Conservation (phyloP, 2,888 invertebrate species). For the Isoperla grammatica region DNA sequence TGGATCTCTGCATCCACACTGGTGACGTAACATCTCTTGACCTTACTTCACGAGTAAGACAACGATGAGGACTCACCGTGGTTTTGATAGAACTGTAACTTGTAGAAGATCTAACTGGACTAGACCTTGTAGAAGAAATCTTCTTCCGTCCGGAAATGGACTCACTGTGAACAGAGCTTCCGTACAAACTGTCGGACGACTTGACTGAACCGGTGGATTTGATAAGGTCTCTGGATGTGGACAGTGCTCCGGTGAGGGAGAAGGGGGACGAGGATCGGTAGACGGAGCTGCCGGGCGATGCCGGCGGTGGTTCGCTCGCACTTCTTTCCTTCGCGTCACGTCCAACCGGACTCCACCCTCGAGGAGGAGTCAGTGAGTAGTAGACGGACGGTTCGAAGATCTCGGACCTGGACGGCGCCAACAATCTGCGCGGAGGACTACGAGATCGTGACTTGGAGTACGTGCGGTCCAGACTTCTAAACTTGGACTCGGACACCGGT, state of each 20-base stretch:
- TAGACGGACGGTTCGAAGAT: neutral
- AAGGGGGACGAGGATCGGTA: neutral
- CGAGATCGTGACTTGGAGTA: slow-evolving; percentile 46
- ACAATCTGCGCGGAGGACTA: slow-evolving; percentile 47
- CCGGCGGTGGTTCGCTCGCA: slow-evolving; percentile 57
- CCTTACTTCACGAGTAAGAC: too few species aligned
- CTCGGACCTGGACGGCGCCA: neutral
- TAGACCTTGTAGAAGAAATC: too few species aligned
- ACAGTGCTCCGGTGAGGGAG: neutral
- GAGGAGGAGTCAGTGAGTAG: slow-evolving; percentile 34
- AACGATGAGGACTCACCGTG: too few species aligned
- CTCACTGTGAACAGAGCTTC: too few species aligned
- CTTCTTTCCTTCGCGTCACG: slow-evolving; percentile 49
- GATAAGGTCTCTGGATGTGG: too few species aligned
- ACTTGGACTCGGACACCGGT: slow-evolving; percentile 67
- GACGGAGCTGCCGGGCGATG: slow-evolving; percentile 43
- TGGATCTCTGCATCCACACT: too few species aligned
- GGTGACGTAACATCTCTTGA: too few species aligned
- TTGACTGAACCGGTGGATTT: too few species aligned
- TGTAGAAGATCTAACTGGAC: too few species aligned
- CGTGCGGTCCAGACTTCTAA: slow-evolving; percentile 60
- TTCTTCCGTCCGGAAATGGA: too few species aligned
- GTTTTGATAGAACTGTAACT: too few species aligned
- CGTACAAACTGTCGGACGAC: too few species aligned
- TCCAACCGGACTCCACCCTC: slow-evolving; percentile 41